A percentile compares a stretch with the other conserved stretches of the same genome.
Conservation (phyloP, 2,888 invertebrate genomes). For the Eupelmus urozonus region DNA sequence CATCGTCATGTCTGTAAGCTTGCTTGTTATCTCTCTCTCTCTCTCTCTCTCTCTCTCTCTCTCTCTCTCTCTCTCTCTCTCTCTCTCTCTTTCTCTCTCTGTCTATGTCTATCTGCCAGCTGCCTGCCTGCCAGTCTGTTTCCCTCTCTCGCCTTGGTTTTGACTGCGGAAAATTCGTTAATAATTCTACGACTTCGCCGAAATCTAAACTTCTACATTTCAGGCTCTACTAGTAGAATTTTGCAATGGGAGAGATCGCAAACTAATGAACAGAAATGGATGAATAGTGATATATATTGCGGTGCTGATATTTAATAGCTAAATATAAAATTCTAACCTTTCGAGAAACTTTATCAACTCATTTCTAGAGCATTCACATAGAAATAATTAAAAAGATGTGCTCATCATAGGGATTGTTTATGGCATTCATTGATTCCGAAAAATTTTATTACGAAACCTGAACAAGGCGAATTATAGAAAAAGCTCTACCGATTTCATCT, state of each 20-base stretch:
- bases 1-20: too few species aligned
- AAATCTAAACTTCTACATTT: slow-evolving; percentile 46
- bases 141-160: slow-evolving; percentile 24
- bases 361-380: not conserved
- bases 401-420: not conserved
- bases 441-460: too few species aligned
- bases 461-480: too few species aligned
- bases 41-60: slow-evolving; percentile 14
- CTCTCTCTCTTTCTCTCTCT: slow-evolving; percentile 9
- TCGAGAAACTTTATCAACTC: not conserved
- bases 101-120: not conserved
- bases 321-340: slow-evolving; percentile 31
- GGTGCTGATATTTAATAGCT: slow-evolving; percentile 16
- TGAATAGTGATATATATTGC: slow-evolving; percentile 29
- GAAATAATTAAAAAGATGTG: too few species aligned
- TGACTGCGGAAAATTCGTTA: slow-evolving; percentile 45
- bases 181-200: slow-evolving; percentile 46
- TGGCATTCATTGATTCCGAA: not conserved
- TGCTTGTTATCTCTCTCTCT: not conserved
- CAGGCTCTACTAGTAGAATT: slow-evolving; percentile 13
- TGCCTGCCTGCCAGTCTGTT: not conserved
- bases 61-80: slow-evolving; percentile 6
- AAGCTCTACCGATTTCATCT: too few species aligned
- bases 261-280: slow-evolving; percentile 37
- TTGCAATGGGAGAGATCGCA: slow-evolving; percentile 19